A percentile compares a stretch with the other conserved stretches of the same genome.
These are phyloP conservation scores for Trissonchulus latispiculum DNA, from an alignment of 2,888 invertebrate species.

Conservation along the genomic window DNA sequence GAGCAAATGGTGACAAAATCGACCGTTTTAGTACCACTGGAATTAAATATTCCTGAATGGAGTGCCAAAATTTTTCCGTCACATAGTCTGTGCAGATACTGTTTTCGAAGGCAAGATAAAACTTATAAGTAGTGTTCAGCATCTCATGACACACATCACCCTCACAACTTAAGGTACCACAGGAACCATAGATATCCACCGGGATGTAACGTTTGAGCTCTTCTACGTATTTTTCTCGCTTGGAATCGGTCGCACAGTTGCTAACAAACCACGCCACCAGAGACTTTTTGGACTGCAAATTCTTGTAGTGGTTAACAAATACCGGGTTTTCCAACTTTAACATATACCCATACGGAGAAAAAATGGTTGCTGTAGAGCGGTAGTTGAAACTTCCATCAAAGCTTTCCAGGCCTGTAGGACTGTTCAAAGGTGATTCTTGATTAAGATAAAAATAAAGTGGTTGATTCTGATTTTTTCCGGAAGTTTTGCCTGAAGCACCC, in stretches of 20 bases:
- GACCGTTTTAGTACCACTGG: constrained; percentile 27
- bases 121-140: constrained; percentile 32
- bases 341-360: not conserved
- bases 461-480: not conserved
- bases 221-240: constrained; percentile 11
- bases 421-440: not conserved
- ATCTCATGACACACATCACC: constrained; percentile 31
- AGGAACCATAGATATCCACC: constrained; percentile 20
- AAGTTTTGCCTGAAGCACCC: not conserved
- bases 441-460: not conserved
- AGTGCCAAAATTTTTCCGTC: constrained; percentile 41
- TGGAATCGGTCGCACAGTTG: not conserved
- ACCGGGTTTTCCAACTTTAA: not conserved
- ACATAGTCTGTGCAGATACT: constrained; percentile 41
- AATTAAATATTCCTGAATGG: constrained; percentile 20
- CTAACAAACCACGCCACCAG: constrained; percentile 19
- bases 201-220: not conserved
- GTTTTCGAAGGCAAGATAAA: constrained; percentile 34
- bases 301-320: constrained; percentile 37
- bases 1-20: constrained; percentile 39
- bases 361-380: not conserved
- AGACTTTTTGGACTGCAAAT: constrained; percentile 44
- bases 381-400: not conserved
- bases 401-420: not conserved
- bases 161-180: constrained; percentile 7